Evolutionary conservation across 2,888 invertebrate genomes (phyloP).

Genomic region (Polymixis lichenea): DNA sequence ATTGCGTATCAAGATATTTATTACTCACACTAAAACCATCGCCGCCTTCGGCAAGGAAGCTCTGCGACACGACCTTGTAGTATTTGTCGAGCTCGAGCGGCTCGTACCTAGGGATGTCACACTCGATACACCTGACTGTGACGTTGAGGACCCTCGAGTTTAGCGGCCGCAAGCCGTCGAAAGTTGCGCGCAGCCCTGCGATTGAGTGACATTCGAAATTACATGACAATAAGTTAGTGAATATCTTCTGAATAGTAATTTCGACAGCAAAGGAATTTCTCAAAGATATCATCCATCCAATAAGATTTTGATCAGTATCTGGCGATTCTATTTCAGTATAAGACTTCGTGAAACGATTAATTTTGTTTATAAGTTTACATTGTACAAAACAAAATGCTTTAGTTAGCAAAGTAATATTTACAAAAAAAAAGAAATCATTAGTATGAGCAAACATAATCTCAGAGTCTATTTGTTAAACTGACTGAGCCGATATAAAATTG

Average conservation of each 20-base stretch:
- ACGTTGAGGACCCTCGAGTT: constrained; percentile 91
- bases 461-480: constrained; percentile 5
- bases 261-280: background rate
- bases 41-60: constrained; percentile 92
- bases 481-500: constrained; percentile 18
- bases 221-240: constrained; percentile 2
- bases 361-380: background rate
- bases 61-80: constrained; percentile 91
- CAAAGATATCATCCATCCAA: background rate
- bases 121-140: constrained; percentile 91
- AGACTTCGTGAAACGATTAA: background rate
- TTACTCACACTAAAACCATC: constrained; percentile 91
- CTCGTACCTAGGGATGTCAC: constrained; percentile 92
- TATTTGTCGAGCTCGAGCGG: constrained; percentile 88
- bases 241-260: background rate
- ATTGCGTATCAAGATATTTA: background rate
- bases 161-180: constrained; percentile 90
- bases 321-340: background rate
- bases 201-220: constrained; percentile 29
- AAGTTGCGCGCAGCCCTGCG: constrained; percentile 85
- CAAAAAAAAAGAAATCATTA: constrained; percentile 15
- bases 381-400: background rate
- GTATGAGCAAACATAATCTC: constrained; percentile 8
- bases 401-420: constrained; percentile 1
- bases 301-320: background rate